A percentile compares a stretch with the other conserved stretches of the same genome.
phyloP scores from a whole-genome alignment of 2,797 vertebrate genomes.

The Paramormyrops hopkinsi region DNA sequence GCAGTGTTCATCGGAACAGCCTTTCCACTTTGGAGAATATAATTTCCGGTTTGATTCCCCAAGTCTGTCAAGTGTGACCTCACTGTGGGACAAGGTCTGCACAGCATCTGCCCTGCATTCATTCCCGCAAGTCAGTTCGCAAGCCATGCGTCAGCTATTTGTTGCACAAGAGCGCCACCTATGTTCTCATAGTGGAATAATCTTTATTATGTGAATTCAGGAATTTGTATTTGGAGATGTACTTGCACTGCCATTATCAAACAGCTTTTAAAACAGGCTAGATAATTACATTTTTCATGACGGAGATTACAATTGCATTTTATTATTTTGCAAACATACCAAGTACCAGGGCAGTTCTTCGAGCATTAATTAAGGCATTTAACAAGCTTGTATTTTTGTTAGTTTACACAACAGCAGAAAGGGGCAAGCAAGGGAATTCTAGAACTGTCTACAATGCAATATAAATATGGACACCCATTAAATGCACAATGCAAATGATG shows the following conservation, averaged over 20 bases:
- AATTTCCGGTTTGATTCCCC: neutral
- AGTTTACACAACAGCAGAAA: neutral
- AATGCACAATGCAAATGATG: neutral
- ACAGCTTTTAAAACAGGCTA: neutral
- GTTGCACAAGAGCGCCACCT: neutral
- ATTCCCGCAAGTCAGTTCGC: neutral
- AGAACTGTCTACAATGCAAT: neutral
- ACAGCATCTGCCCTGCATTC: neutral
- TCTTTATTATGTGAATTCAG: neutral
- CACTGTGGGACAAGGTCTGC: neutral
- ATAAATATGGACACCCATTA: neutral
- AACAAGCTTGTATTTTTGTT: neutral
- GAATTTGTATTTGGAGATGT: neutral
- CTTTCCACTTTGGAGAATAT: neutral
- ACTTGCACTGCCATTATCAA: neutral
- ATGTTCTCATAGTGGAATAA: neutral
- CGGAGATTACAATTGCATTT: neutral
- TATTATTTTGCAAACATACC: neutral
- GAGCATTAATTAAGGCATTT: neutral
- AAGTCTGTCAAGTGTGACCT: neutral
- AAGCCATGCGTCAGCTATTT: neutral
- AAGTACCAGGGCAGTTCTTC: neutral
- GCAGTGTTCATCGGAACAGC: neutral
- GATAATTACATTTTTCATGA: neutral
- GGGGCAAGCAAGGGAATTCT: neutral